Evolutionary conservation across 2,113 vertebrate genomes (phyloP).

Genomic region (Saccopteryx bilineata): DNA sequence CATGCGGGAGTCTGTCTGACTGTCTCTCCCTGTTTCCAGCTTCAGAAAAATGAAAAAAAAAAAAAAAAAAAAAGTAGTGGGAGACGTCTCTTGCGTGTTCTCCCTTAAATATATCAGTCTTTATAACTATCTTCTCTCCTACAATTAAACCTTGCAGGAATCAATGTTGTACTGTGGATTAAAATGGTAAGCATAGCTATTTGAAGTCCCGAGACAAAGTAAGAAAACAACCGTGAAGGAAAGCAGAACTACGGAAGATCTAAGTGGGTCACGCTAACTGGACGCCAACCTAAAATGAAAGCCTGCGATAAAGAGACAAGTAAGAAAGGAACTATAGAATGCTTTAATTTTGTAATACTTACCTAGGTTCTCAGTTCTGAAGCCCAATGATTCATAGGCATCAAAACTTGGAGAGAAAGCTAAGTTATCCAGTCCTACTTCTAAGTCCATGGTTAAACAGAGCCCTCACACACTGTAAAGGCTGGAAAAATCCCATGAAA

Average conservation of each 20-base stretch:
- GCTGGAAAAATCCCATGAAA: slow-evolving; percentile 12
- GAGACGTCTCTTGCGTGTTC: not conserved
- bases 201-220: not conserved
- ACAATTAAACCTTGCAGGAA: slow-evolving; percentile 18
- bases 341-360: not conserved
- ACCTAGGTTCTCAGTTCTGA: slow-evolving; percentile 21
- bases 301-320: not conserved
- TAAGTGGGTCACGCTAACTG: not conserved
- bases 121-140: not conserved
- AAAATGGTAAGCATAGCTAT: not conserved
- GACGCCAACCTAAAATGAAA: not conserved
- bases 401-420: slow-evolving; percentile 13
- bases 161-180: not conserved
- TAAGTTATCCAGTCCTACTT: not conserved
- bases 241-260: slow-evolving; percentile 26
- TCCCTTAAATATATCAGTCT: not conserved
- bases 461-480: not conserved
- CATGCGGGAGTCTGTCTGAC: no score
- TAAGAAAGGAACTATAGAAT: not conserved
- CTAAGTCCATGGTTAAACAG: not conserved
- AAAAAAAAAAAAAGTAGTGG: no score
- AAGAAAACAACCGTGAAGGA: not conserved
- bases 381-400: not conserved
- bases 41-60: no score
- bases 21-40: no score